phyloP scores from a whole-genome alignment of 2,888 invertebrate genomes.

The Epsilonema sp. region DNA sequence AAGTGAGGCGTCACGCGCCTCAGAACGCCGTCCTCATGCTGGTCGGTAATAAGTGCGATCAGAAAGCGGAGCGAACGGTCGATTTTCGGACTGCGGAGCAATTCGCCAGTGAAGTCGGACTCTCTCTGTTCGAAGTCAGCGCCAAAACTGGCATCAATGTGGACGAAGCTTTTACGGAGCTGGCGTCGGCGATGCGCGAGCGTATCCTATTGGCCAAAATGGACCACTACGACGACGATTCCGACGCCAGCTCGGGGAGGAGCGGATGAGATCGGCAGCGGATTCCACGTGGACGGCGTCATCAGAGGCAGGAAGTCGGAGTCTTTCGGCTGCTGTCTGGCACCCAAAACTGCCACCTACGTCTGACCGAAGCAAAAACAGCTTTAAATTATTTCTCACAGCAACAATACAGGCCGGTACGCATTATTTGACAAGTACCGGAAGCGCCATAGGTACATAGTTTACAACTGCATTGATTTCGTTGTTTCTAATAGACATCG shows the following conservation, averaged over 20 bases:
- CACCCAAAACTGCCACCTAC: too few relatives aligned
- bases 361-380: too few relatives aligned
- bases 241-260: too few relatives aligned
- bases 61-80: conserved; percentile 17
- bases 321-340: too few relatives aligned
- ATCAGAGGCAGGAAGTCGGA: conserved; percentile 14
- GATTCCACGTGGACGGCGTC: conserved; percentile 28
- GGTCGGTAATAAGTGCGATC: conserved; percentile 28
- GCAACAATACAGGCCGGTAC: too few relatives aligned
- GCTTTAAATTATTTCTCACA: too few relatives aligned
- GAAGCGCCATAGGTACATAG: too few relatives aligned
- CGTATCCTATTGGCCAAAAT: conserved; percentile 15
- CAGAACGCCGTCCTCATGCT: conserved; percentile 28
- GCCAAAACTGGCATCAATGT: conserved; percentile 27
- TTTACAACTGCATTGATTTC: too few relatives aligned
- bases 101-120: conserved; percentile 22
- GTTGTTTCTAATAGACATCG: too few relatives aligned
- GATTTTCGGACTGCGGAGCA: conserved; percentile 7
- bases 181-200: conserved; percentile 26
- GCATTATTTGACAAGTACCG: too few relatives aligned
- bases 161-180: conserved; percentile 26
- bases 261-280: conserved; percentile 19
- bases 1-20: conserved; percentile 25
- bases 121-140: conserved; percentile 27
- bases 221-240: conserved; percentile 9